A percentile compares a stretch with the other conserved stretches of the same genome.
Conservation (phyloP, 1,140 invertebrate species). For the Bombus waltoni region DNA sequence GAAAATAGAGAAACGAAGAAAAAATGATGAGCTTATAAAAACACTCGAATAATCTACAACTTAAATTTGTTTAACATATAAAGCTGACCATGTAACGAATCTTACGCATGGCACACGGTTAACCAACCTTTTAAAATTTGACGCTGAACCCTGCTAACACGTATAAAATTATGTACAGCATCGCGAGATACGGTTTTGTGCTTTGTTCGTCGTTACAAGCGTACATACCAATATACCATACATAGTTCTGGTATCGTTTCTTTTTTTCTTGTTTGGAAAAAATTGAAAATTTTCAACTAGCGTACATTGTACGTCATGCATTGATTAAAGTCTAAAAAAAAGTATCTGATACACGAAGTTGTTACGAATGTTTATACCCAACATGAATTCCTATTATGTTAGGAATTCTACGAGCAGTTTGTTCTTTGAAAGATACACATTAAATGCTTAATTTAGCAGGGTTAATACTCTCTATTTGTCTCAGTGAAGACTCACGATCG, state of each 20-base stretch:
- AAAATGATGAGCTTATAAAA: slow-evolving; percentile 37
- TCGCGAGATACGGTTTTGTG: slow-evolving; percentile 57
- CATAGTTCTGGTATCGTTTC: neutral
- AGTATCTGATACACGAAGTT: slow-evolving; percentile 44
- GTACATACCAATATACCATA: slow-evolving; percentile 16
- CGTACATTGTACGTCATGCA: slow-evolving; percentile 34
- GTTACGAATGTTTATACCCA: slow-evolving; percentile 31
- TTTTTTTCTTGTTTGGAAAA: slow-evolving; percentile 26
- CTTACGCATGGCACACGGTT: slow-evolving; percentile 72
- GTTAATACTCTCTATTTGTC: slow-evolving; percentile 50
- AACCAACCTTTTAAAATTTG: slow-evolving; percentile 45
- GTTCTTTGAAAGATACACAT: slow-evolving; percentile 50
- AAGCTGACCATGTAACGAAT: slow-evolving; percentile 59
- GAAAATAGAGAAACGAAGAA: slow-evolving; percentile 13
- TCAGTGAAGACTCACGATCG: slow-evolving; percentile 28
- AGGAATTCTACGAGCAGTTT: slow-evolving; percentile 16
- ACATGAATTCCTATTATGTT: slow-evolving; percentile 20
- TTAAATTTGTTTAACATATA: slow-evolving; percentile 42
- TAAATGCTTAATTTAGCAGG: slow-evolving; percentile 62
- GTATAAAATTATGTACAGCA: slow-evolving; percentile 75
- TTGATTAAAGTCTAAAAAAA: slow-evolving; percentile 53
- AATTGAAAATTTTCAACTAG: slow-evolving; percentile 55
- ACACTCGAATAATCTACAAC: slow-evolving; percentile 46
- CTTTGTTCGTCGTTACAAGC: slow-evolving; percentile 39
- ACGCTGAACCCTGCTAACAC: slow-evolving; percentile 62